Percentiles rank a stretch among this genome's conserved stretches.
Conservation (phyloP, 2,113 vertebrate genomes). For the Neomonachus schauinslandi region DNA sequence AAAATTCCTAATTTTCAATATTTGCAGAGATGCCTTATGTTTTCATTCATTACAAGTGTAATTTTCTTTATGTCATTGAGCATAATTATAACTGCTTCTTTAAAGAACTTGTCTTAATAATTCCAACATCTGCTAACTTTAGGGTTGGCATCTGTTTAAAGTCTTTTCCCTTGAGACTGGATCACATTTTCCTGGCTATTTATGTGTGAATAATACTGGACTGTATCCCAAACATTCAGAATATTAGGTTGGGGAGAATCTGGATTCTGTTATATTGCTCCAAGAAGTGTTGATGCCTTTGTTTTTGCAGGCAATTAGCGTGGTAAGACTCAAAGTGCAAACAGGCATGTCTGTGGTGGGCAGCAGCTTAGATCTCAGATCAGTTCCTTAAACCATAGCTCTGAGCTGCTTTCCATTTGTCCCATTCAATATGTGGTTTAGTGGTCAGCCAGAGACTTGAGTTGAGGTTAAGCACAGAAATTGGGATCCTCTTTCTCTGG, state of each 20-base stretch:
- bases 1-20: neutral
- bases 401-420: neutral
- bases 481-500: neutral
- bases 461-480: neutral
- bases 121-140: conserved; percentile 10
- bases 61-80: neutral
- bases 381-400: neutral
- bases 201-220: conserved; percentile 28
- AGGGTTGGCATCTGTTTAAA: conserved; percentile 19
- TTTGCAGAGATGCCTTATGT: neutral
- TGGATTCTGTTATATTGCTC: conserved; percentile 60
- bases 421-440: neutral
- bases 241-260: conserved; percentile 39
- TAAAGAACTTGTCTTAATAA: neutral
- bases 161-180: neutral
- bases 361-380: neutral
- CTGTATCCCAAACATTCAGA: neutral
- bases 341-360: neutral
- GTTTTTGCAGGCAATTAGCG: conserved; percentile 8
- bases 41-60: neutral
- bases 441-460: neutral
- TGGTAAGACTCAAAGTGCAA: conserved; percentile 14
- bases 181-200: conserved; percentile 56
- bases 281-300: conserved; percentile 44
- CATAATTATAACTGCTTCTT: neutral